Evolutionary conservation across 2,888 invertebrate species (phyloP).

Genomic region (Dorcus parallelipipedus): DNA sequence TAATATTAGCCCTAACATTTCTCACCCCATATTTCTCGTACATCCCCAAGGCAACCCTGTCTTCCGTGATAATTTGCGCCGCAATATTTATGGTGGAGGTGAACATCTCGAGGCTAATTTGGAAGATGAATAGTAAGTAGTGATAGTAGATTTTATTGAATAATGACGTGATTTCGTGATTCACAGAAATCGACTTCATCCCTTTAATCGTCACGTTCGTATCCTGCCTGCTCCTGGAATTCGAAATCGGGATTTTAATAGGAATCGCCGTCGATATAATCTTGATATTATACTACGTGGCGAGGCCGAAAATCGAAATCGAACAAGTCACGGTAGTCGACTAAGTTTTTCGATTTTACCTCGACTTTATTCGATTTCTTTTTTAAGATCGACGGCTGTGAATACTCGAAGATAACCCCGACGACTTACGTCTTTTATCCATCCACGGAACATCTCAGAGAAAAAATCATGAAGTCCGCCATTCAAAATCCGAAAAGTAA

Average conservation of each 20-base stretch:
- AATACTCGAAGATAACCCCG: conserved; percentile 49
- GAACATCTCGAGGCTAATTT: conserved; percentile 58
- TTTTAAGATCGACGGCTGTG: conserved; percentile 30
- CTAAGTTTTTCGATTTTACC: neutral
- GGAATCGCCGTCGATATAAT: conserved; percentile 63
- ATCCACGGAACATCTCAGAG: conserved; percentile 56
- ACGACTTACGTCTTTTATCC: conserved; percentile 56
- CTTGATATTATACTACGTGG: conserved; percentile 61
- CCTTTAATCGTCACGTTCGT: conserved; percentile 66
- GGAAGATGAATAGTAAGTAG: conserved; percentile 63
- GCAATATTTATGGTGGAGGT: conserved; percentile 73
- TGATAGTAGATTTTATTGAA: neutral
- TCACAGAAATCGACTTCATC: conserved; percentile 64
- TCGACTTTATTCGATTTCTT: neutral
- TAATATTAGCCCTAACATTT: conserved; percentile 66
- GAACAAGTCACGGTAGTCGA: conserved; percentile 16
- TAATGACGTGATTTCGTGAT: too few species aligned
- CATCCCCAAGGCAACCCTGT: conserved; percentile 65
- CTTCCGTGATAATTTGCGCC: conserved; percentile 75
- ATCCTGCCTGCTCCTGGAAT: conserved; percentile 63
- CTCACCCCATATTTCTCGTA: conserved; percentile 73
- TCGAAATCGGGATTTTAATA: conserved; percentile 66
- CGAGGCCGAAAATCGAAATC: conserved; percentile 58
- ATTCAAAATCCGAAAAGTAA: conserved; percentile 35
- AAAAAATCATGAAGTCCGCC: conserved; percentile 45